Base-by-base conservation (phyloP, 2,113 vertebrate genomes). In the Lophochroa leadbeateri region DNA sequence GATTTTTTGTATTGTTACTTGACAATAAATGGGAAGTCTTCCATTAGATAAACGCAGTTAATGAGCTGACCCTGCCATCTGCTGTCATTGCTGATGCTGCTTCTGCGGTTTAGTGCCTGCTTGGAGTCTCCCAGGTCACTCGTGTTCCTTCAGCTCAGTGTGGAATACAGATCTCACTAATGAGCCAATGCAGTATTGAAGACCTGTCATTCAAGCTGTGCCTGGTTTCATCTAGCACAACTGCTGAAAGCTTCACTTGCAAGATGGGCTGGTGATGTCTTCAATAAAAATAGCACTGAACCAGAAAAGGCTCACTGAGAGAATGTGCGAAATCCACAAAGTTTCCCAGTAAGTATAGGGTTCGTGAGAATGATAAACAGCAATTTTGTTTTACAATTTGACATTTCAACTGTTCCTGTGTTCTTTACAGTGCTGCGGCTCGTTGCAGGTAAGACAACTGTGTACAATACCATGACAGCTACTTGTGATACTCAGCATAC, bases 61-160 rank as follows among this genome's bases (percentile, higher is more conserved):
- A 97, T 6, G 64, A 97, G 91, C 92, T 97, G 96, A 97, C 97
- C 97, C 92, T 81, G 83, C 96, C 97, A 97, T 97, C 97, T 98
- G 97, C 86, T 93, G n/a, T 93, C 91, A 78, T 94, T 94, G 81
- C 82, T 97, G 79, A 82, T 91, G 52, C 88, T 68, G 68, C 74
- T 90, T 65, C 90, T 46, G 6, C 1, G 1, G 57, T 86, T 82
- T 87, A 63, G 78, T 85, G 80, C 76, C 60, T 93, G 77, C 65
- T 82, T 29, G 31, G 72, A 83, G 67, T 72, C 79, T 92, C 63
- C 37, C 72, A 52, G 79, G 75, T 85, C 87, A 79, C 19, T 69
- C 58, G 23, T 17, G 74, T 78, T 46, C 68, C 57, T 92, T 92
- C 55, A 57, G 49, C 76, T 89, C 50, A 31, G 82, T 11, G 63